These are phyloP conservation scores for Sebastes vulpes DNA, from an alignment of 2,797 vertebrate species.

Conservation along the genomic window DNA sequence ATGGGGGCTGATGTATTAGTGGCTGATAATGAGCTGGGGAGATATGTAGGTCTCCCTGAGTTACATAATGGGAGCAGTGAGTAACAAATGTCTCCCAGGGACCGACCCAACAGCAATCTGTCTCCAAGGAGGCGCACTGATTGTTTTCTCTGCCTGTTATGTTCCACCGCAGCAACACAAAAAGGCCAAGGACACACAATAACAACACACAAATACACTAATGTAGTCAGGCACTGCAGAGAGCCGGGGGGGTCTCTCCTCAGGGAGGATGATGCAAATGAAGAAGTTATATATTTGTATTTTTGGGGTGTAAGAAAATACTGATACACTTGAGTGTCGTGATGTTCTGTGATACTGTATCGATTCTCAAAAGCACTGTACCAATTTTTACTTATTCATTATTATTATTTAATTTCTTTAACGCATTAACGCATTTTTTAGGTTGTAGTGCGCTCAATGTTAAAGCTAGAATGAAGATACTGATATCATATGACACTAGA, in stretches of 20 bases:
- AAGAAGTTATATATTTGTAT: background rate
- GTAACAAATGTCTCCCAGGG: slow-evolving; percentile 47
- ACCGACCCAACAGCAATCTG: slow-evolving; percentile 25
- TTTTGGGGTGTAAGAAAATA: background rate
- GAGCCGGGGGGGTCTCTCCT: background rate
- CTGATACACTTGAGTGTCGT: too few relatives aligned
- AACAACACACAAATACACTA: slow-evolving; percentile 1
- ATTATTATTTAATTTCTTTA: too few relatives aligned
- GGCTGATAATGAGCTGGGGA: slow-evolving; percentile 41
- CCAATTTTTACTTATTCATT: too few relatives aligned
- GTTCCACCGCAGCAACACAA: slow-evolving; percentile 24
- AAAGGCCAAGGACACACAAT: slow-evolving; percentile 16
- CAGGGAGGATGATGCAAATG: background rate
- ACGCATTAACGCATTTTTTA: too few relatives aligned
- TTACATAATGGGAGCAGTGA: slow-evolving; percentile 46
- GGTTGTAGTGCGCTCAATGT: too few relatives aligned
- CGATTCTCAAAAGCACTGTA: too few relatives aligned
- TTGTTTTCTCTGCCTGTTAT: slow-evolving; percentile 37
- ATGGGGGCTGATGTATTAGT: slow-evolving; percentile 5
- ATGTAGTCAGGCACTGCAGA: background rate
- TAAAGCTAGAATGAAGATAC: too few relatives aligned
- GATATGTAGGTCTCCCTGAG: slow-evolving; percentile 28
- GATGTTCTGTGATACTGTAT: too few relatives aligned
- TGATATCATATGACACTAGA: too few relatives aligned
- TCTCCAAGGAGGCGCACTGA: slow-evolving; percentile 55